Conservation (phyloP, 2,797 vertebrate species). For the Percopsis omiscomaycus region DNA sequence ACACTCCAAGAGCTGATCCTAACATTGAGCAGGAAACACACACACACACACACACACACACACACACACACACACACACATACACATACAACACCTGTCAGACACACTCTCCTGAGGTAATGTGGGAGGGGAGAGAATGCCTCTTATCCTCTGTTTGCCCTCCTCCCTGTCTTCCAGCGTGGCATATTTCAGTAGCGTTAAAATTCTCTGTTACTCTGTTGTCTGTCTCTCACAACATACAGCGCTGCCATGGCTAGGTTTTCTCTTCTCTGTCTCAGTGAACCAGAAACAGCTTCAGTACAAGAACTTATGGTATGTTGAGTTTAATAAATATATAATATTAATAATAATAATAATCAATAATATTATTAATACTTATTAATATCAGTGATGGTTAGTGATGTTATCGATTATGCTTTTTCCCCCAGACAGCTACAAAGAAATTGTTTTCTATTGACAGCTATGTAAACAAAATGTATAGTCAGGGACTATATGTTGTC, state of each 20-base stretch:
- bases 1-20: too few relatives aligned
- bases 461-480: too few relatives aligned
- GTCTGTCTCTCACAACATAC: slow-evolving; percentile 2
- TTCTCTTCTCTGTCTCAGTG: background rate
- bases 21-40: background rate
- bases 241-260: slow-evolving; percentile 12
- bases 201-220: slow-evolving; percentile 22
- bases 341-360: background rate
- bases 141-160: slow-evolving; percentile 34
- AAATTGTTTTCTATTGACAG: too few relatives aligned
- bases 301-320: background rate
- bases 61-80: slow-evolving; percentile 16
- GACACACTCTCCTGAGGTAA: slow-evolving; percentile 53
- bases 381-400: too few relatives aligned
- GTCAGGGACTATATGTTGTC: too few relatives aligned
- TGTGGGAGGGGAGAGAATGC: slow-evolving; percentile 67
- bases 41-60: slow-evolving; percentile 12
- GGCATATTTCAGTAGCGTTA: slow-evolving; percentile 38
- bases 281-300: slow-evolving; percentile 7
- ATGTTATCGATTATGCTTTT: too few relatives aligned
- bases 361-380: background rate
- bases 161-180: slow-evolving; percentile 54
- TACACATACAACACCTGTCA: slow-evolving; percentile 59
- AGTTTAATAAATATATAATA: background rate
- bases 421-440: too few relatives aligned